Evolutionary conservation across 2,113 vertebrate genomes (phyloP).

Genomic region (Proterorhinus semilunaris): DNA sequence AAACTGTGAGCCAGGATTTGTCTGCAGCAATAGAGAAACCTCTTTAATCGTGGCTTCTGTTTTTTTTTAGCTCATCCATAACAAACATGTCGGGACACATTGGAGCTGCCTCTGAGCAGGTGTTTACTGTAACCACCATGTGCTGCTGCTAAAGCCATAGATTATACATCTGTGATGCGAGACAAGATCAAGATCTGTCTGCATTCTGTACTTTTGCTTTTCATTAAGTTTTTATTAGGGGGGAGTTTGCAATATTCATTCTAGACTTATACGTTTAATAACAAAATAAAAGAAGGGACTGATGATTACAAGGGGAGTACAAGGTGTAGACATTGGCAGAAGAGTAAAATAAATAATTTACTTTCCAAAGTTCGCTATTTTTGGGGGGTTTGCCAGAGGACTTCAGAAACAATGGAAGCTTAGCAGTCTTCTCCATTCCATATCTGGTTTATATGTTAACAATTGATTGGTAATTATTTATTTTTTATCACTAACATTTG

Average conservation of each 20-base stretch:
- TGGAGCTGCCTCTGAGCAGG: slow-evolving; percentile 5
- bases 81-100: slow-evolving; percentile 51
- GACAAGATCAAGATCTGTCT: not conserved
- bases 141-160: slow-evolving; percentile 10
- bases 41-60: slow-evolving; percentile 19
- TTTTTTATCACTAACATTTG: not conserved
- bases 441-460: too few species aligned
- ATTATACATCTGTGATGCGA: slow-evolving; percentile 29
- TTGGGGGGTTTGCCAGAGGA: too few species aligned
- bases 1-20: slow-evolving; percentile 3
- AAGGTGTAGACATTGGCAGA: too few species aligned
- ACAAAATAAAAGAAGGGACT: not conserved
- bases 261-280: not conserved
- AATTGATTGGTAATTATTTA: too few species aligned
- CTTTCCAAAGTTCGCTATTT: too few species aligned
- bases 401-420: too few species aligned
- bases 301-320: not conserved
- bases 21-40: slow-evolving; percentile 19
- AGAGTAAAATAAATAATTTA: too few species aligned
- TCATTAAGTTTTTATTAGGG: not conserved
- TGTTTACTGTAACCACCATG: slow-evolving; percentile 17
- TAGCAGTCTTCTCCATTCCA: too few species aligned
- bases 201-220: slow-evolving; percentile 1
- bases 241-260: not conserved
- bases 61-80: slow-evolving; percentile 31